Percentiles rank a stretch among this genome's conserved stretches.
Evolutionary conservation across 2,888 invertebrate genomes (phyloP).

Genomic region (Acanthococcus lagerstroemiae): DNA sequence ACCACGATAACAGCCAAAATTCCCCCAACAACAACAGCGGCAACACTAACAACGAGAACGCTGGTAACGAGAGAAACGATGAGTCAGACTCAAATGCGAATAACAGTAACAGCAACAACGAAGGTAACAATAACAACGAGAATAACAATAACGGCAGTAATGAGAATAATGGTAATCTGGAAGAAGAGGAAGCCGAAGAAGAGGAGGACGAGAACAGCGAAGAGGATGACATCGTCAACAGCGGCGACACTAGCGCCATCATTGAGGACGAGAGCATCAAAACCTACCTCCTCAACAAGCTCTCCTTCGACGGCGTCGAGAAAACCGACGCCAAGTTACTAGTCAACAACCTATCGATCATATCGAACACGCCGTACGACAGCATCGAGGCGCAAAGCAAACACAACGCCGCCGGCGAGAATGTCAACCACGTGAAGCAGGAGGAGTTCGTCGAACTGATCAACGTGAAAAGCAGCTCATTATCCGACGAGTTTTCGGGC

Average conservation of each 20-base stretch:
- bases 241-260: background rate
- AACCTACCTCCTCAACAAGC: background rate
- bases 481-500: slow-evolving; percentile 39
- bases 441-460: slow-evolving; percentile 5
- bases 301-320: background rate
- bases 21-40: background rate
- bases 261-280: background rate
- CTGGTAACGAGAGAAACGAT: background rate
- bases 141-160: slow-evolving; percentile 37
- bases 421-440: background rate
- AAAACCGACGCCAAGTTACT: background rate
- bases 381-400: slow-evolving; percentile 18
- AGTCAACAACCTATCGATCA: background rate
- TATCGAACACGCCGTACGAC: slow-evolving; percentile 17
- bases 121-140: background rate
- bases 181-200: slow-evolving; percentile 39
- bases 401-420: background rate
- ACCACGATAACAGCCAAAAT: background rate
- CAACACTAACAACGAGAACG: background rate
- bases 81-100: background rate
- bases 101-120: slow-evolving; percentile 10
- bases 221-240: background rate
- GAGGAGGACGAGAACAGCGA: slow-evolving; percentile 16
- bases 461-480: slow-evolving; percentile 9
- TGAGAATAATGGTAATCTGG: slow-evolving; percentile 35